A percentile compares a stretch with the other conserved stretches of the same genome.
phyloP scores from a whole-genome alignment of 2,888 invertebrate genomes.

The Poecilus cupreus region DNA sequence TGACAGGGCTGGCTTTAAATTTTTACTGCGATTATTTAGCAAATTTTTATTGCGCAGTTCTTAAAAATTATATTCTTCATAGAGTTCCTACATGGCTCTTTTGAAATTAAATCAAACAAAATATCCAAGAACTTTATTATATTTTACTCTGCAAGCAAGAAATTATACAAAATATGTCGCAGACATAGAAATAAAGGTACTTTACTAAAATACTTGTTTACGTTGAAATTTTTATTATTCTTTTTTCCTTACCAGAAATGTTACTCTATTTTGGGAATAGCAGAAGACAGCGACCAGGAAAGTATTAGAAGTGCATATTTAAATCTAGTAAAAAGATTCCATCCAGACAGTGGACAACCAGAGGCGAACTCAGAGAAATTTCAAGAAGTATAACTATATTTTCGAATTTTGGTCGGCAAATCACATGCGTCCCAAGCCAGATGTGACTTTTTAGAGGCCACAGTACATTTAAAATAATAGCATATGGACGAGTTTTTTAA shows the following conservation, averaged over 20 bases:
- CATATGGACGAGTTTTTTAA: too few relatives aligned
- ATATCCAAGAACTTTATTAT: neutral
- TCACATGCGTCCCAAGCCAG: too few relatives aligned
- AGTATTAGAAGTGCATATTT: conserved; percentile 84
- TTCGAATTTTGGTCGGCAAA: too few relatives aligned
- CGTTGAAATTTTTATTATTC: conserved; percentile 30
- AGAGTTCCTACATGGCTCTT: conserved; percentile 25
- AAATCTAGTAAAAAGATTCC: conserved; percentile 85
- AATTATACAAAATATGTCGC: conserved; percentile 12
- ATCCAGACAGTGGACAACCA: conserved; percentile 86
- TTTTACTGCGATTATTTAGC: neutral
- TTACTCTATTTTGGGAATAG: conserved; percentile 80
- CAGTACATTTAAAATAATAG: too few relatives aligned
- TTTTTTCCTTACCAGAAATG: conserved; percentile 76
- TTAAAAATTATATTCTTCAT: neutral
- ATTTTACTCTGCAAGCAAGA: conserved; percentile 9
- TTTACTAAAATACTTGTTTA: neutral
- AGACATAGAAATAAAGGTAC: conserved; percentile 47
- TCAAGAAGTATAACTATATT: conserved; percentile 77
- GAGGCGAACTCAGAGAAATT: conserved; percentile 86
- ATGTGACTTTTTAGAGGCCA: too few relatives aligned
- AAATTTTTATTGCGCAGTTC: neutral
- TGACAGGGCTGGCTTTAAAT: neutral
- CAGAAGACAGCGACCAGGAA: conserved; percentile 82
- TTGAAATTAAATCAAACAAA: conserved; percentile 5